Percentiles rank a stretch among this genome's conserved stretches.
phyloP scores from a whole-genome alignment of 2,797 vertebrate genomes.

The Tachyglossus aculeatus region DNA sequence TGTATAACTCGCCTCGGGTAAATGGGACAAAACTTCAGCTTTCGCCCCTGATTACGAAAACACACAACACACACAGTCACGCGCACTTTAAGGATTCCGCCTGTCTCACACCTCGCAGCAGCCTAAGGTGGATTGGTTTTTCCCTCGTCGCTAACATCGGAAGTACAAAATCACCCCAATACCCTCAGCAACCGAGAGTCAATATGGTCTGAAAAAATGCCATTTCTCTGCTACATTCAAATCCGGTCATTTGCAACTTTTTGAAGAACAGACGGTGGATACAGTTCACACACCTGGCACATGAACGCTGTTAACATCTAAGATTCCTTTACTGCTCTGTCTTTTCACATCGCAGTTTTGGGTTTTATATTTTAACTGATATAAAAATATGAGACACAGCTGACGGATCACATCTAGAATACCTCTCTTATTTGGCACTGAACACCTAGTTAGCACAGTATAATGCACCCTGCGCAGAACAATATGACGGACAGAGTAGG shows the following conservation, averaged over 20 bases:
- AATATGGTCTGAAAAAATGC: too few species aligned
- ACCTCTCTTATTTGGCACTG: constrained; percentile 86
- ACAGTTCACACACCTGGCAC: constrained; percentile 53
- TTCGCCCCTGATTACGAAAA: background rate
- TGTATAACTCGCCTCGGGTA: too few species aligned
- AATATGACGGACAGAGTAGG: constrained; percentile 97
- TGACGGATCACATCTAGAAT: constrained; percentile 87
- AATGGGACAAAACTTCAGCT: constrained; percentile 30
- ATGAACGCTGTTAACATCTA: constrained; percentile 40
- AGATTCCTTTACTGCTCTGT: constrained; percentile 51
- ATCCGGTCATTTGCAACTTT: background rate
- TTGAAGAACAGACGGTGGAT: constrained; percentile 41
- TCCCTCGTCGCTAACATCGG: too few species aligned
- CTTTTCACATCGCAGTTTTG: constrained; percentile 71
- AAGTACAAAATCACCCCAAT: too few species aligned
- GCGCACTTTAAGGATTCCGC: too few species aligned
- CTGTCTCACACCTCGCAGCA: too few species aligned
- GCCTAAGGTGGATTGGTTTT: too few species aligned
- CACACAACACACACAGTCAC: background rate
- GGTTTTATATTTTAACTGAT: constrained; percentile 79
- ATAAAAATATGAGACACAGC: constrained; percentile 84
- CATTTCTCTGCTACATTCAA: constrained; percentile 21
- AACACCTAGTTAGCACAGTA: constrained; percentile 95
- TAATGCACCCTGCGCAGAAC: constrained; percentile 94
- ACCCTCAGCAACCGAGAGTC: too few species aligned